Evolutionary conservation across 2,113 vertebrate genomes (phyloP), one percentile per base, ranked within the genome.

Genomic region (Cephalopholis sonnerati): DNA sequence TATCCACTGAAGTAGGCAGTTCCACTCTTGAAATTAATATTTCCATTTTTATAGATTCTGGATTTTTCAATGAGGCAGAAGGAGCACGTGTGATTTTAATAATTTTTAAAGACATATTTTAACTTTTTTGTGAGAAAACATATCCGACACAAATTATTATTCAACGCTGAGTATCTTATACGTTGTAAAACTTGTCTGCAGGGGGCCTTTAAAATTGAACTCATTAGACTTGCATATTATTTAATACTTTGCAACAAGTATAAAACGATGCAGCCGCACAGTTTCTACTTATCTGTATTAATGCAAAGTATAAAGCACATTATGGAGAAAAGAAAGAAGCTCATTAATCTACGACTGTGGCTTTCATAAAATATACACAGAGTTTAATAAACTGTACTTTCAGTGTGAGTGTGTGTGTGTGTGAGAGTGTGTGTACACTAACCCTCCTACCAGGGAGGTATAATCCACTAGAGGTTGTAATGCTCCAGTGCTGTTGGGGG

Each of bases 381-480:
- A 70, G 17, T 67, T 69, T 68, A 82, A 69, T 74, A 73, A 77
- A 74, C 59, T 58, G 46, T 44, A 82, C 39, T 46, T 54, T 27
- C 11, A 39, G 12, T 51, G 57, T 63, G 63, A 51, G 66, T 73
- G 75, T 46, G 65, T 61, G 68, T 55, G 39, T 72, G 62, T 32
- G 53, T 64, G 57, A 57, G 74, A 66, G 67, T 51, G 77, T 9
- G 9, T 82, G 36, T 83, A 58, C 72, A 75, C 67, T 62, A 82
- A 87, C 79, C 50, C 74, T 83, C 69, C 84, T 82, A 50, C 9
- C 79, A 87, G 82, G 84, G 82, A 84, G 86, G 77, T 87, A 72
- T 92, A 88, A 94, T 91, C 91, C 86, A 89, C 80, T 84, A 46
- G 81, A 82, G 81, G 83, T 63, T 90, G 75, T 84, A 87, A 85